These are phyloP conservation scores for Drosophila affinis DNA, from an alignment of 2,888 invertebrate species.

Conservation along the genomic window DNA sequence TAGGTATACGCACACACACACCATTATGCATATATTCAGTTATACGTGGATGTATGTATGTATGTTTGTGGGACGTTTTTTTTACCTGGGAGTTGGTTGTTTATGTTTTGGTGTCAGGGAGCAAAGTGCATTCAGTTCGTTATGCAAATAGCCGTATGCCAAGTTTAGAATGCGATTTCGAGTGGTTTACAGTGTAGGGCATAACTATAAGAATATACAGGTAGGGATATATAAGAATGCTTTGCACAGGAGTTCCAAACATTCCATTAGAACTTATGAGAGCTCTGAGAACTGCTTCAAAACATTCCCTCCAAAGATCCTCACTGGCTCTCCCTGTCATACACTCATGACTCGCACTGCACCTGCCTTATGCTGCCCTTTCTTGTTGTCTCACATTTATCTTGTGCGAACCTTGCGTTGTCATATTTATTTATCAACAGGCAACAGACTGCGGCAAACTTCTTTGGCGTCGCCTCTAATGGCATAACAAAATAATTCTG, in stretches of 20 bases:
- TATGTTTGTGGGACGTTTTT: slow-evolving; percentile 36
- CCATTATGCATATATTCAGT: slow-evolving; percentile 19
- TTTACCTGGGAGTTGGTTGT: slow-evolving; percentile 47
- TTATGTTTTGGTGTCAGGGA: slow-evolving; percentile 74
- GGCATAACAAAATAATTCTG: slow-evolving; percentile 39
- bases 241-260: too few species aligned
- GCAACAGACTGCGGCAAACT: slow-evolving; percentile 66
- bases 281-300: too few species aligned
- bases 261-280: too few species aligned
- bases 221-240: too few species aligned
- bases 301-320: too few species aligned
- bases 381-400: slow-evolving; percentile 40
- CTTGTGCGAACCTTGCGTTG: slow-evolving; percentile 44
- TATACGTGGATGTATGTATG: slow-evolving; percentile 35
- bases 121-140: slow-evolving; percentile 55
- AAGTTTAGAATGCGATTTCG: slow-evolving; percentile 62
- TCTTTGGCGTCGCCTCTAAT: slow-evolving; percentile 67
- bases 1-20: slow-evolving; percentile 33
- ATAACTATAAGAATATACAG: not conserved
- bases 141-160: slow-evolving; percentile 72
- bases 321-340: too few species aligned
- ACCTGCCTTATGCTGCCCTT: slow-evolving; percentile 5
- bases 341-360: slow-evolving; percentile 20
- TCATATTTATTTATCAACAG: slow-evolving; percentile 69
- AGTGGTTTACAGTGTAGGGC: slow-evolving; percentile 7